Evolutionary conservation across 2,888 invertebrate genomes (phyloP).

Genomic region (Cerceris rybyensis): DNA sequence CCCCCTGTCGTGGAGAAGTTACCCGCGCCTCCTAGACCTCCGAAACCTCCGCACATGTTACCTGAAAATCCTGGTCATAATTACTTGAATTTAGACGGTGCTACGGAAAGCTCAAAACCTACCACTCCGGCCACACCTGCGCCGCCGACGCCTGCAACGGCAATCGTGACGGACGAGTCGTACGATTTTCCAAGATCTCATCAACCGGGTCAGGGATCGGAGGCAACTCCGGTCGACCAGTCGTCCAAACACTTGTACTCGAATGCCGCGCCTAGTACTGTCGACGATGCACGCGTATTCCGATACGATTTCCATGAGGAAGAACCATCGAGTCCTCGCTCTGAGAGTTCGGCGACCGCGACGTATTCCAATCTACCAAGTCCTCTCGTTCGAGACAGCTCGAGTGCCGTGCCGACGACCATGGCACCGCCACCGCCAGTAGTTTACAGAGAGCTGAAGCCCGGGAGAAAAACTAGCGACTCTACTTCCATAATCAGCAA

Average conservation of each 20-base stretch:
- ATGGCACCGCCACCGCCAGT: constrained; percentile 84
- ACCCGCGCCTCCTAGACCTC: constrained; percentile 88
- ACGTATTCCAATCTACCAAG: constrained; percentile 85
- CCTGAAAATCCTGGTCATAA: constrained; percentile 81
- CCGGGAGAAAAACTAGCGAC: constrained; percentile 82
- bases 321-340: constrained; percentile 82
- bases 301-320: constrained; percentile 83
- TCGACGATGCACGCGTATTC: constrained; percentile 83
- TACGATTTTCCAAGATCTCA: constrained; percentile 89
- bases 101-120: constrained; percentile 78
- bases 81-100: constrained; percentile 82
- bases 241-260: constrained; percentile 84
- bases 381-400: constrained; percentile 77
- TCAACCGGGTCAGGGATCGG: constrained; percentile 80
- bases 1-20: constrained; percentile 77
- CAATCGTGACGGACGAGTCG: constrained; percentile 83
- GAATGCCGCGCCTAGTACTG: constrained; percentile 84
- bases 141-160: constrained; percentile 74
- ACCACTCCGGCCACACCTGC: constrained; percentile 78
- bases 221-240: constrained; percentile 69
- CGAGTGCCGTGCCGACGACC: constrained; percentile 80
- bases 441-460: constrained; percentile 85
- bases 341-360: constrained; percentile 83
- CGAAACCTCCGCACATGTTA: constrained; percentile 87
- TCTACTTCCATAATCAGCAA: constrained; percentile 79